These are phyloP conservation scores for Brachyistius frenatus DNA, from an alignment of 2,113 vertebrate genomes.

Conservation along the genomic window DNA sequence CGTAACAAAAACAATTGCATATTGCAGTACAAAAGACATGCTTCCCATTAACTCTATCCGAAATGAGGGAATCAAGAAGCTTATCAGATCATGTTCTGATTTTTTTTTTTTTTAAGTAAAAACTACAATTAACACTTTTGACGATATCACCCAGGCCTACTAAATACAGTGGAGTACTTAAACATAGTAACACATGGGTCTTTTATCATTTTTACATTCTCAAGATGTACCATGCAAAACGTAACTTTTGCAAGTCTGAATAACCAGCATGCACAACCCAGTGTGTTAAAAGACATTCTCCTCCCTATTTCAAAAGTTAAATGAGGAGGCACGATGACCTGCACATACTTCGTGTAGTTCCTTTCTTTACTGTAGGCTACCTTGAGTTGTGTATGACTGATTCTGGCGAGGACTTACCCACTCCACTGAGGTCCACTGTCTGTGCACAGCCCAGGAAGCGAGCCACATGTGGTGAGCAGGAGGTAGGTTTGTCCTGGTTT, in stretches of 20 bases:
- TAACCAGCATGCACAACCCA: background rate
- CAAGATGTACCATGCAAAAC: background rate
- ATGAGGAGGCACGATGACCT: background rate
- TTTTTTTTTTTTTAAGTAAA: too few relatives aligned
- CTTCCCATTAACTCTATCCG: too few relatives aligned
- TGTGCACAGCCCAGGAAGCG: constrained; percentile 91
- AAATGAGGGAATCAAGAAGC: too few relatives aligned
- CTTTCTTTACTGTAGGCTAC: background rate
- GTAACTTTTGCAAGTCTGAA: background rate
- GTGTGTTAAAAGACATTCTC: background rate
- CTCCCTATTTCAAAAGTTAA: background rate
- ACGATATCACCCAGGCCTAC: too few relatives aligned
- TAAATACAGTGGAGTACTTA: too few relatives aligned
- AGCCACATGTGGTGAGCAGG: constrained; percentile 85
- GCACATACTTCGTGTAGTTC: background rate
- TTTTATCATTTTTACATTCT: background rate
- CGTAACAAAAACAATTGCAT: too few relatives aligned
- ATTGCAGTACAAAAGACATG: too few relatives aligned
- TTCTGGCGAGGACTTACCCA: constrained; percentile 70
- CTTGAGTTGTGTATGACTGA: background rate
- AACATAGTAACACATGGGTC: background rate
- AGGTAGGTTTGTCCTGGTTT: constrained; percentile 82
- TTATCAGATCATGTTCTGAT: too few relatives aligned
- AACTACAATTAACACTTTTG: too few relatives aligned
- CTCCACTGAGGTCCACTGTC: constrained; percentile 82